Percentiles rank a stretch among this genome's conserved stretches.
phyloP scores from a whole-genome alignment of 2,888 invertebrate genomes.

The Drosophila algonquin region DNA sequence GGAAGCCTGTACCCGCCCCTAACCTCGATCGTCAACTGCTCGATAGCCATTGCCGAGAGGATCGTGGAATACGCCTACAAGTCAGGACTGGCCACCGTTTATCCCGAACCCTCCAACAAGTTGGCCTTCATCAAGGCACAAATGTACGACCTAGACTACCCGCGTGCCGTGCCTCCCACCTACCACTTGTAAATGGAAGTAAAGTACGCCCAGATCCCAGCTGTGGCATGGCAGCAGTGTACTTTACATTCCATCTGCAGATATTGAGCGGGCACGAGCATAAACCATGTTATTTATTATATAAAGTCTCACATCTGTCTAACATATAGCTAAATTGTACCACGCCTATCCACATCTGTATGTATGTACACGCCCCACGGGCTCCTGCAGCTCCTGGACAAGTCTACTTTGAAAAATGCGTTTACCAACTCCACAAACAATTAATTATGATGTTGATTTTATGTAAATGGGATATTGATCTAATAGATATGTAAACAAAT shows the following conservation, averaged over 20 bases:
- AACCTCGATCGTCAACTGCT: constrained; percentile 91
- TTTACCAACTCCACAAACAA: constrained; percentile 13
- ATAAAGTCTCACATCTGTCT: constrained; percentile 53
- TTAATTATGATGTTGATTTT: constrained; percentile 43
- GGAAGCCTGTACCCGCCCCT: constrained; percentile 97
- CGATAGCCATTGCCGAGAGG: constrained; percentile 92
- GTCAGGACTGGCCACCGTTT: constrained; percentile 90
- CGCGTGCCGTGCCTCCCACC: constrained; percentile 88
- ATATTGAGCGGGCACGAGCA: constrained; percentile 34
- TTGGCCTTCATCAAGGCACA: constrained; percentile 91
- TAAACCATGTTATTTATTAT: constrained; percentile 72
- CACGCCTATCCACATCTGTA: constrained; percentile 22
- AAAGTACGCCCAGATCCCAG: constrained; percentile 11
- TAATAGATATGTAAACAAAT: constrained; percentile 59
- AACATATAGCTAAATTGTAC: constrained; percentile 36
- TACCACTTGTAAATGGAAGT: constrained; percentile 74
- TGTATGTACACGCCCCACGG: constrained; percentile 4
- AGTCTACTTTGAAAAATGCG: constrained; percentile 8
- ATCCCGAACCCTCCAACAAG: constrained; percentile 90
- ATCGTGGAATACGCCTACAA: constrained; percentile 93
- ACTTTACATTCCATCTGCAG: constrained; percentile 36
- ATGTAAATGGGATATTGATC: constrained; percentile 75
- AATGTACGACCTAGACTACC: constrained; percentile 90
- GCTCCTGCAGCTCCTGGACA: constrained; percentile 2
- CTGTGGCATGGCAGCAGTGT: constrained; percentile 25